Evolutionary conservation across 2,113 vertebrate genomes (phyloP).

Genomic region (Monopterus albus): DNA sequence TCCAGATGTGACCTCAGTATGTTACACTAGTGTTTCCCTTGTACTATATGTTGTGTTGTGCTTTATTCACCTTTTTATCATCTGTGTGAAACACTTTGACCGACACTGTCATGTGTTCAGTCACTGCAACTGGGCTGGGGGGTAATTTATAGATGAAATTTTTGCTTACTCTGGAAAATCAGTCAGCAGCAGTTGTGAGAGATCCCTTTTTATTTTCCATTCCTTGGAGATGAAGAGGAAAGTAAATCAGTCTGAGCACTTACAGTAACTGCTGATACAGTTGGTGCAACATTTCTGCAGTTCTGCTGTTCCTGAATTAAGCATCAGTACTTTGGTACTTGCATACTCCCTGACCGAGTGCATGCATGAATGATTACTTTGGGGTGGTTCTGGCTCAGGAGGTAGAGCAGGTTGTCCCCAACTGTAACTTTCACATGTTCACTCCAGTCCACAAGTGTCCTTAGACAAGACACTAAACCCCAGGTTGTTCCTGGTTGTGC

Average conservation of each 20-base stretch:
- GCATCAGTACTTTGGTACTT: slow-evolving; percentile 4
- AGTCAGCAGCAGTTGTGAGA: slow-evolving; percentile 10
- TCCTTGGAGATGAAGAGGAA: slow-evolving; percentile 32
- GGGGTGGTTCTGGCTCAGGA: no score
- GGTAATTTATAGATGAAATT: slow-evolving; percentile 38
- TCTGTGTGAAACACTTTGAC: slow-evolving; percentile 2
- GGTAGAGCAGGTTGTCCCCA: no score
- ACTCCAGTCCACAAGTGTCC: no score
- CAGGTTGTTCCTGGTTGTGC: no score
- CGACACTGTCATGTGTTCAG: slow-evolving; percentile 3
- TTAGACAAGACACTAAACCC: no score
- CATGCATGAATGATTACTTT: slow-evolving; percentile 30
- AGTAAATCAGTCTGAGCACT: slow-evolving; percentile 16
- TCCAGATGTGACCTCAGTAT: background rate
- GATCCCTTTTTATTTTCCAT: slow-evolving; percentile 34
- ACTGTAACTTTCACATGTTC: no score
- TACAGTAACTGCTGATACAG: slow-evolving; percentile 38
- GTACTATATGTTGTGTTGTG: no score
- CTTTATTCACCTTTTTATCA: background rate
- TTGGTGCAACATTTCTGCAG: slow-evolving; percentile 31
- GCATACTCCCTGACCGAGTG: slow-evolving; percentile 16
- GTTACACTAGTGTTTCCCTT: background rate
- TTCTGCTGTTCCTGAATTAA: slow-evolving; percentile 19
- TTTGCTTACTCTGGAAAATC: slow-evolving; percentile 43
- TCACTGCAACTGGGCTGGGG: background rate